These are phyloP conservation scores for Lordiphosa collinella DNA, from an alignment of 1,140 invertebrate genomes.

Conservation along the genomic window DNA sequence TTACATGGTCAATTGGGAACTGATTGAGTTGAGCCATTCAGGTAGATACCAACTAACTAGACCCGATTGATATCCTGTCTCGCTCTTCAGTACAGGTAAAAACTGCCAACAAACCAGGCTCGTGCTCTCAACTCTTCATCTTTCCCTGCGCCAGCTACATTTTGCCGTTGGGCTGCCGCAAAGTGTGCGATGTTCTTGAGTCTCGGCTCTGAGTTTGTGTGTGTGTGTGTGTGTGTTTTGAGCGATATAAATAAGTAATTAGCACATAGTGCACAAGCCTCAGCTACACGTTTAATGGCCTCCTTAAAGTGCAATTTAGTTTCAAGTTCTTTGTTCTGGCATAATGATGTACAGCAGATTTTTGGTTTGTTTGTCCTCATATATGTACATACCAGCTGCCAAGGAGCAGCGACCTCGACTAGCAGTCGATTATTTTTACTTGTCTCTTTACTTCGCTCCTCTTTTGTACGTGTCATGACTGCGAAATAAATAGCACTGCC, in stretches of 20 bases:
- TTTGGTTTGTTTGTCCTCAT: constrained; percentile 13
- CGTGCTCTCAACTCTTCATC: constrained; percentile 1
- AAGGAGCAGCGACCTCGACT: constrained; percentile 26
- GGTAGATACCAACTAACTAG: constrained; percentile 17
- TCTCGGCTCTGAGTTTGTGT: not conserved
- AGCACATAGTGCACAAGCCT: constrained; percentile 39
- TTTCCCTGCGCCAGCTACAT: not conserved
- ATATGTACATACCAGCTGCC: not conserved
- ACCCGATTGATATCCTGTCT: constrained; percentile 33
- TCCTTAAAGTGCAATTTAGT: constrained; percentile 38
- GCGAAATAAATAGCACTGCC: constrained; percentile 17
- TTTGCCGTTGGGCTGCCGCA: constrained; percentile 4
- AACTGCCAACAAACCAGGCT: constrained; percentile 1
- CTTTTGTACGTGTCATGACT: constrained; percentile 12
- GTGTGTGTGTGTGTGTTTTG: constrained; percentile 24
- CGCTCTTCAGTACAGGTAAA: constrained; percentile 11
- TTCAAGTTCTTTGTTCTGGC: constrained; percentile 30
- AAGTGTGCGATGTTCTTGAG: constrained; percentile 8
- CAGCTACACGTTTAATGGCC: constrained; percentile 32
- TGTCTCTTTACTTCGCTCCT: not conserved
- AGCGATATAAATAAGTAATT: constrained; percentile 57
- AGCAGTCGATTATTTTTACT: constrained; percentile 8
- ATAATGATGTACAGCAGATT: constrained; percentile 32
- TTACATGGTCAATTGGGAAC: constrained; percentile 52
- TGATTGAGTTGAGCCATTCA: constrained; percentile 36